Base-by-base conservation (phyloP, 2,797 vertebrate species). In the Psittacula derbiana region DNA sequence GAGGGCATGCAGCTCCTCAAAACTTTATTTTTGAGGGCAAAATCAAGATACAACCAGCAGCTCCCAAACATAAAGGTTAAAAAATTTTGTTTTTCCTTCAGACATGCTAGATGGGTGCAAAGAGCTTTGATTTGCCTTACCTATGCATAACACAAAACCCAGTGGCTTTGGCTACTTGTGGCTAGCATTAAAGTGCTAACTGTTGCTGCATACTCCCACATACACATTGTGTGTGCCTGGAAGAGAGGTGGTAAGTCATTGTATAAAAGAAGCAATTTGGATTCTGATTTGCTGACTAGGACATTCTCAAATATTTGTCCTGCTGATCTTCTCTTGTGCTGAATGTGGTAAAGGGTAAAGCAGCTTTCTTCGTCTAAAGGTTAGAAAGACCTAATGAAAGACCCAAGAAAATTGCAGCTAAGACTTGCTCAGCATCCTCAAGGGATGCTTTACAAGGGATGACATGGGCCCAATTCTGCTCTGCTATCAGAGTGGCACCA, bases 301-400 rank as follows among this genome's bases (percentile, higher is more conserved):
- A 90, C 71, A 80, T 52, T 92, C 83, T 88, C 5, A 19, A 92
- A 74, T 90, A 94, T 93, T 94, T 96, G 69, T 86, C 91, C n/a
- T 76, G 69, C 18, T 66, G 70, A 75, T 86, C 13, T 55, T 67
- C 70, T 95, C 72, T 86, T 64, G 30, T 30, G 33, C 46, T 91
- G 58, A 90, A 86, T 90, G 64, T 73, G 87, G 70, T 86, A 96
- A 94, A 81, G 11, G 20, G 36, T 70, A 41, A 58, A 85, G 80
- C 61, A 85, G n/a, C 18, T 86, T 74, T 78, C 20, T 71, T 82
- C 40, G n/a, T 82, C 64, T 71, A 50, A 92, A 89, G 69, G 85
- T 76, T 74, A 89, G 57, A 80, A 84, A 75, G 57, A 87, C 17
- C 49, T 33, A 76, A 6, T 75, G 50, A 52, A 62, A 27, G 20